Conservation (phyloP, 2,113 vertebrate genomes). For the Bettongia penicillata region DNA sequence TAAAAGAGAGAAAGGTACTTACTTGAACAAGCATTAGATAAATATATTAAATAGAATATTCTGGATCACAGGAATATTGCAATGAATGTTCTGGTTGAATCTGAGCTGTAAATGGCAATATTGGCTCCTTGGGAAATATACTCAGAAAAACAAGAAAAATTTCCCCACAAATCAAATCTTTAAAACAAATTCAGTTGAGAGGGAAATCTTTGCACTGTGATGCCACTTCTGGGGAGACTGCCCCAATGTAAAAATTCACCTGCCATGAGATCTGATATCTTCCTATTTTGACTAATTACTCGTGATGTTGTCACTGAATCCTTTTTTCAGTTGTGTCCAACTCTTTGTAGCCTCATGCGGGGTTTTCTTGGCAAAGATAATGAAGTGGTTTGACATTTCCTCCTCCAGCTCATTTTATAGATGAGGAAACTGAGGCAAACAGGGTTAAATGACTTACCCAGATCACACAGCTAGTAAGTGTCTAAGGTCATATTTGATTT, state of each 20-base stretch:
- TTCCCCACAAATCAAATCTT: not conserved
- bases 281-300: not conserved
- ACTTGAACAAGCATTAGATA: not conserved
- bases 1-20: not conserved
- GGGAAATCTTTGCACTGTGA: not conserved
- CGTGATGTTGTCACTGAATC: not conserved
- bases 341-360: not conserved
- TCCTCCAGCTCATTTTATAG: not conserved
- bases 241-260: not conserved
- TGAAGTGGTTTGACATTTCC: not conserved
- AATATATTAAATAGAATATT: not conserved
- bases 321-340: not conserved
- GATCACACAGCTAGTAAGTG: not conserved
- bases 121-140: not conserved
- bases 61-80: not conserved
- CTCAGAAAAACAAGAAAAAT: not conserved
- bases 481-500: not conserved
- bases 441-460: not conserved
- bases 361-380: not conserved
- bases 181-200: not conserved
- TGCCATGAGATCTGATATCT: not conserved
- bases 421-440: not conserved
- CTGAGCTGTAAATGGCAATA: not conserved
- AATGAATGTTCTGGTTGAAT: not conserved
- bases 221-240: not conserved